Evolutionary conservation across 2,113 vertebrate genomes (phyloP).

Genomic region (Cathartes aura): DNA sequence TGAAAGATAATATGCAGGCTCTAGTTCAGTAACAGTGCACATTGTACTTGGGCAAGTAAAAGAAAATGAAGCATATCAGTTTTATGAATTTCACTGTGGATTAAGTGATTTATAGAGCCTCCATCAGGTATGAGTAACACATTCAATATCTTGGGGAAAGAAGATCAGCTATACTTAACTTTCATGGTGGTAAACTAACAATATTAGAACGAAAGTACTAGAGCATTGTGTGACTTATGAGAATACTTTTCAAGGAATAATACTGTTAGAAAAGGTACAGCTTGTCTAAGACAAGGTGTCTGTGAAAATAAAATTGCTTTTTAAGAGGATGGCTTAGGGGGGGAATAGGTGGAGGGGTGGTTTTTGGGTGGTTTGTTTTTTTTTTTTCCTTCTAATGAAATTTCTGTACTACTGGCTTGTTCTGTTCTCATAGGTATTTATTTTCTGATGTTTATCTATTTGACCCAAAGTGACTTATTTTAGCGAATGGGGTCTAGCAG

Average conservation of each 20-base stretch:
- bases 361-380: not conserved
- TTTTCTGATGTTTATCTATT: not conserved
- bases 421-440: not conserved
- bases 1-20: not conserved
- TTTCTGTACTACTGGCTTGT: not conserved
- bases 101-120: not conserved
- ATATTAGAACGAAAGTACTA: not conserved
- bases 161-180: not conserved
- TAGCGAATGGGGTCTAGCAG: not conserved
- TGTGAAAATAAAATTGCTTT: not conserved
- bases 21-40: not conserved
- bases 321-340: not conserved
- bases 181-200: not conserved
- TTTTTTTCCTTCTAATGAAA: not conserved
- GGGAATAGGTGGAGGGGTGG: accelerated
- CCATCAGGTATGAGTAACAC: not conserved
- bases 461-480: not conserved
- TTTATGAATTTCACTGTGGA: not conserved
- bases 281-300: not conserved
- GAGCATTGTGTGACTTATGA: not conserved
- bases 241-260: not conserved
- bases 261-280: not conserved
- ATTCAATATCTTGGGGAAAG: not conserved
- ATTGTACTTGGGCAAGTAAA: not conserved
- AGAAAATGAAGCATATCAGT: not conserved